phyloP scores from a whole-genome alignment of 2,888 invertebrate genomes.

The Limnephilus marmoratus region DNA sequence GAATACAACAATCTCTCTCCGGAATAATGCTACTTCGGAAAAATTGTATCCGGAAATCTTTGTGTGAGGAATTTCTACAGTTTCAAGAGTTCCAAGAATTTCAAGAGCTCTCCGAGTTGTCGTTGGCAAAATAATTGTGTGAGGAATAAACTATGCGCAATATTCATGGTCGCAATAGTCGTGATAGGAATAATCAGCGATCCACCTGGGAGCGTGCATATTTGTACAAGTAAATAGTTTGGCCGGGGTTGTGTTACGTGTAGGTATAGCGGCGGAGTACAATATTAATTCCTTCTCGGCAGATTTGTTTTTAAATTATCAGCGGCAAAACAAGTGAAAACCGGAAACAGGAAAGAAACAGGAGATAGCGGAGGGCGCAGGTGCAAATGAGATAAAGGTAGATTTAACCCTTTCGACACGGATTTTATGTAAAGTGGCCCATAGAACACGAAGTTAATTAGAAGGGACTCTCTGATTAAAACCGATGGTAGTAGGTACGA shows the following conservation, averaged over 20 bases:
- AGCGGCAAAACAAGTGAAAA: conserved; percentile 54
- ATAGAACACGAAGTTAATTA: not conserved
- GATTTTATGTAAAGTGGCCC: not conserved
- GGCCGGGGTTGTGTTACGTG: not conserved
- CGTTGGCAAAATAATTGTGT: too few relatives aligned
- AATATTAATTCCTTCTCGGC: conserved; percentile 56
- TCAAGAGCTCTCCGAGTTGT: too few relatives aligned
- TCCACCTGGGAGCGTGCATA: not conserved
- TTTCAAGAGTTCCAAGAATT: too few relatives aligned
- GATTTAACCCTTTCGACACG: conserved; percentile 9
- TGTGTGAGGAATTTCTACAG: too few relatives aligned
- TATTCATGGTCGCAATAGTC: not conserved
- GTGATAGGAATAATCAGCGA: not conserved
- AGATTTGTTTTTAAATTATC: conserved; percentile 57
- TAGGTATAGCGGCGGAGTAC: conserved; percentile 5
- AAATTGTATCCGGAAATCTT: too few relatives aligned
- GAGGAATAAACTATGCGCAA: not conserved
- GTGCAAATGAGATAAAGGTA: conserved; percentile 40
- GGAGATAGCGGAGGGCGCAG: not conserved
- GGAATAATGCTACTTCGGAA: not conserved
- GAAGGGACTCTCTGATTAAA: not conserved
- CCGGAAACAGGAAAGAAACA: conserved; percentile 39
- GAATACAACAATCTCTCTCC: not conserved
- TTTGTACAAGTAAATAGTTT: not conserved
- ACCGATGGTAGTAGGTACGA: too few relatives aligned